Evolutionary conservation across 2,888 invertebrate species (phyloP).

Genomic region (Cybosia mesomella): DNA sequence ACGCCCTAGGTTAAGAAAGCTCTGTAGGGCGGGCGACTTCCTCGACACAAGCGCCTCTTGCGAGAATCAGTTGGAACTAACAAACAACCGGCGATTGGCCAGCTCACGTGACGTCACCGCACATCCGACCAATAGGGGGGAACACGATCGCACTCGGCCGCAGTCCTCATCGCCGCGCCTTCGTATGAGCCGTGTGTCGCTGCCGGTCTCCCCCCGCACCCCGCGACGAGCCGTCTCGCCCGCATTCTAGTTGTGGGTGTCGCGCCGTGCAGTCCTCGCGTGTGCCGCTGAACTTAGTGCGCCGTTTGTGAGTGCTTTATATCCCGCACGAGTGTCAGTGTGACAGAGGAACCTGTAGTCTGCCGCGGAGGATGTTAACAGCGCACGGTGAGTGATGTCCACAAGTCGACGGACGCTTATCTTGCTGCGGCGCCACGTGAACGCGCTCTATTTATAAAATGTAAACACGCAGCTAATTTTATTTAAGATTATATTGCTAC

Average conservation of each 20-base stretch:
- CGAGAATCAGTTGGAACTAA: constrained; percentile 66
- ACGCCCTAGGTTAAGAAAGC: constrained; percentile 85
- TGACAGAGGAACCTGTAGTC: constrained; percentile 78
- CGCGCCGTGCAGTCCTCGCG: constrained; percentile 86
- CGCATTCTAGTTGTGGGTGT: constrained; percentile 87
- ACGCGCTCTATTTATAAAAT: constrained; percentile 84
- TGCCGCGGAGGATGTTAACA: constrained; percentile 86
- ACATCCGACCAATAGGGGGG: constrained; percentile 78
- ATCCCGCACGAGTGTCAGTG: constrained; percentile 85
- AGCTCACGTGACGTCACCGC: constrained; percentile 76
- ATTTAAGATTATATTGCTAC: constrained; percentile 74
- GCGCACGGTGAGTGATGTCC: constrained; percentile 83
- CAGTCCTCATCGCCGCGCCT: constrained; percentile 85
- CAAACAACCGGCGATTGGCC: constrained; percentile 69
- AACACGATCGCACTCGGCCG: constrained; percentile 78
- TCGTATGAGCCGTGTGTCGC: constrained; percentile 83
- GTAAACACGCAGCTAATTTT: constrained; percentile 84
- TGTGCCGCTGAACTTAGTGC: constrained; percentile 84
- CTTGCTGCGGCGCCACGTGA: constrained; percentile 82
- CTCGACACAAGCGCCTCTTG: constrained; percentile 72
- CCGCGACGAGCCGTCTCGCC: constrained; percentile 77
- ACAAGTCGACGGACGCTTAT: constrained; percentile 72
- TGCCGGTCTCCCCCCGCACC: constrained; percentile 76
- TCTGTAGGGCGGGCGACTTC: constrained; percentile 84
- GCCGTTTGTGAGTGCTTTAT: constrained; percentile 85